These are phyloP conservation scores for Papilio helenus DNA, from an alignment of 1,140 invertebrate species.

Conservation along the genomic window DNA sequence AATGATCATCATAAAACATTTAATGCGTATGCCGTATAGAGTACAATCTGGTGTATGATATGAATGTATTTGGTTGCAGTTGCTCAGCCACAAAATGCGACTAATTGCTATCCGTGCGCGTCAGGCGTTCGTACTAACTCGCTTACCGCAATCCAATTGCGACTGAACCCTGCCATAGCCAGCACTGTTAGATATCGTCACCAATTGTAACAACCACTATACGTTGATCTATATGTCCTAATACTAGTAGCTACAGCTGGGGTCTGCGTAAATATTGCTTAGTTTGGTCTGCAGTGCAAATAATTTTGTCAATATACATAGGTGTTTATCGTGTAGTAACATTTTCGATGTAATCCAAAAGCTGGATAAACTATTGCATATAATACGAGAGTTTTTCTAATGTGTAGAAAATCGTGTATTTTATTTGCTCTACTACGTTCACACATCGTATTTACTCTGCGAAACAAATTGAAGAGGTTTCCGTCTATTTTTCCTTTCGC, in stretches of 20 bases:
- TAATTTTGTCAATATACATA: conserved; percentile 5
- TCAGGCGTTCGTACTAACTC: conserved; percentile 41
- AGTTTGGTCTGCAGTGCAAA: neutral
- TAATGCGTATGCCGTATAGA: neutral
- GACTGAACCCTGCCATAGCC: conserved; percentile 16
- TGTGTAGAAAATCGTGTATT: neutral
- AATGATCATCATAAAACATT: neutral
- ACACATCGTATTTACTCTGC: conserved; percentile 11
- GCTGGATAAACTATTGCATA: no score
- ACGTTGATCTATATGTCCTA: neutral
- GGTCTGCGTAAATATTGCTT: neutral
- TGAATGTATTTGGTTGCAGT: neutral
- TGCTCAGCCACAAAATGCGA: conserved; percentile 24
- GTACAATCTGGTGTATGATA: neutral
- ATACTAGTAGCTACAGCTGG: neutral
- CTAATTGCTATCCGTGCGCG: conserved; percentile 26
- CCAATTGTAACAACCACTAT: conserved; percentile 1
- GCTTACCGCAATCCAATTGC: conserved; percentile 46
- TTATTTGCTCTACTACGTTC: neutral
- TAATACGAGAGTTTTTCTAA: neutral
- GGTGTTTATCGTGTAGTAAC: neutral
- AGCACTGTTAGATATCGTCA: neutral
- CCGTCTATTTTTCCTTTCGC: conserved; percentile 10
- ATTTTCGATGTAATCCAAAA: no score
- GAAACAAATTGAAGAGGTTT: conserved; percentile 6